Evolutionary conservation across 2,888 invertebrate species (phyloP), one percentile per base, ranked within the genome.

Genomic region (Meta bourneti): DNA sequence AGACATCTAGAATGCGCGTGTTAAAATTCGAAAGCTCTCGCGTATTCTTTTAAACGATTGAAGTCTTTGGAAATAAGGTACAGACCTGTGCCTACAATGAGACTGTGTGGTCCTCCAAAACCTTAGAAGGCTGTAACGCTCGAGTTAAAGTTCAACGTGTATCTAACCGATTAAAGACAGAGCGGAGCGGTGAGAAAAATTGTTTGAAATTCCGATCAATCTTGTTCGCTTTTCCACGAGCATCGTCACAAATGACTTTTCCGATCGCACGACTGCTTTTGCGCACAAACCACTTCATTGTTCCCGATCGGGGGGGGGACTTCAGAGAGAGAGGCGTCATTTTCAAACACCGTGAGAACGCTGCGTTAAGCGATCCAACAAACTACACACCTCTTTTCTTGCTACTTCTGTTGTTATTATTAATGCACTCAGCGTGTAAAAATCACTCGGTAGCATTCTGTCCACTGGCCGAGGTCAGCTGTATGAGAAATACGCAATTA

Each of bases 301-400:
- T 82, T 82, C 52, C 72, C 51, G 48, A 1, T 79, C 61, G 34
- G 34, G 34, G 34, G 34, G 34, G 34, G 34, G 34, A 34, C 34
- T 2, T 1, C 79, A 49, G 16, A n/a, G 49, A 48, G 34, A 20
- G 7, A 11, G 84, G 11, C 84, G 84, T 74, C 82, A 82, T 84
- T 75, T 84, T 84, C 74, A 54, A 75, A 61, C 84, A 84, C 80
- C 84, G 84, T 84, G 84, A 84, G 84, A 84, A 84, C 84, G 74
- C 54, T 8, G 34, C 77, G 51, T 9, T 51, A 51, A 77, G 52
- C 82, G 82, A 82, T 82, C 72, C 71, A 20, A 72, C 71, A 52
- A 72, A 82, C 84, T 61, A 61, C 83, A 84, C 84, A 84, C 84
- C 84, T 84, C 70, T 61, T 9, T 79, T 48, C 48, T 8, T 11